Percentiles rank a stretch among this genome's conserved stretches.
phyloP scores from a whole-genome alignment of 2,888 invertebrate species.

The Catocala sponsa region DNA sequence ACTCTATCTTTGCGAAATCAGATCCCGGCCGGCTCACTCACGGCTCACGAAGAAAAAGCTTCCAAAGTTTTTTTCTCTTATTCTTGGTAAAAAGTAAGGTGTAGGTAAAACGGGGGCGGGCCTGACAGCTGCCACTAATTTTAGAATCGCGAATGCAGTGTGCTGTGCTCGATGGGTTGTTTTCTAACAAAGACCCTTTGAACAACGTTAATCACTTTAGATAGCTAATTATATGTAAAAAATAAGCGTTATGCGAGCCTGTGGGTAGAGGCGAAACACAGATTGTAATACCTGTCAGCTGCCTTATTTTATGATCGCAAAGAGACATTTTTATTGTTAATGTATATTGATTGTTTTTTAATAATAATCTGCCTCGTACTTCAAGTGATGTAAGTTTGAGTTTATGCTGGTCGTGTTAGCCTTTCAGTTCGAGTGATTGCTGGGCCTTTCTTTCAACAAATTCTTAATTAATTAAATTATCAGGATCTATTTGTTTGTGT shows the following conservation, averaged over 20 bases:
- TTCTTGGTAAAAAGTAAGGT: constrained; percentile 73
- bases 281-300: constrained; percentile 26
- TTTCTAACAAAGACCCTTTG: constrained; percentile 55
- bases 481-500: too few species aligned
- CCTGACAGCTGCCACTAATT: constrained; percentile 75
- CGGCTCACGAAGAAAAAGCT: constrained; percentile 64
- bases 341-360: too few species aligned
- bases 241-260: constrained; percentile 22
- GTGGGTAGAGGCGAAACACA: constrained; percentile 6
- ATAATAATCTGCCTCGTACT: too few species aligned
- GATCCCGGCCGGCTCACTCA: constrained; percentile 70
- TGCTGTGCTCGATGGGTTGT: constrained; percentile 47
- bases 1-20: constrained; percentile 84
- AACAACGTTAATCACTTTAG: constrained; percentile 55
- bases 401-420: too few species aligned
- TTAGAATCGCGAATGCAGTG: constrained; percentile 68
- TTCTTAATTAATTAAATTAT: too few species aligned
- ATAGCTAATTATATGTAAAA: constrained; percentile 48
- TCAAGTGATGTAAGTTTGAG: too few species aligned
- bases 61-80: constrained; percentile 59
- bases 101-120: constrained; percentile 68
- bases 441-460: too few species aligned
- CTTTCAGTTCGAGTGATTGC: too few species aligned
- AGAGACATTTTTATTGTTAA: too few species aligned
- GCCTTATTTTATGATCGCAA: background rate